Percentiles rank a stretch among this genome's conserved stretches.
Conservation (phyloP, 1,140 invertebrate genomes). For the Aphelinus certus region DNA sequence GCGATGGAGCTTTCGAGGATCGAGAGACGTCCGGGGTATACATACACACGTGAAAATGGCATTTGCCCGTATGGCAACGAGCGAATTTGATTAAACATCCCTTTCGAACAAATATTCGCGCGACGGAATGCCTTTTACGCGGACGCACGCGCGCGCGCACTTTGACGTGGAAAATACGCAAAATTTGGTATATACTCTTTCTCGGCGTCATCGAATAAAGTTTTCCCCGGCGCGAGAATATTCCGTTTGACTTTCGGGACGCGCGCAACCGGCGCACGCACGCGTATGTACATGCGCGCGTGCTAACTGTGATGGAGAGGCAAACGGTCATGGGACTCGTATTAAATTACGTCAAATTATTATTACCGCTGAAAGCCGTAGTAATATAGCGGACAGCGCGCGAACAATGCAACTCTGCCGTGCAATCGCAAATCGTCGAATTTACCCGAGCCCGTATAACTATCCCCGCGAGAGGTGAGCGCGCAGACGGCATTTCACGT, state of each 20-base stretch:
- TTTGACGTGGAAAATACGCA: no score
- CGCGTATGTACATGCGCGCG: no score
- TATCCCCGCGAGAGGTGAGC: conserved; percentile 17
- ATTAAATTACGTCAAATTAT: conserved; percentile 29
- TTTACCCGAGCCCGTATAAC: conserved; percentile 22
- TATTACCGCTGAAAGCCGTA: conserved; percentile 1
- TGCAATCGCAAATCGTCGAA: conserved; percentile 28
- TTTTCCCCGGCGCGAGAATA: not conserved
- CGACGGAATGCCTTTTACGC: no score
- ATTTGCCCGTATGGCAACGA: no score
- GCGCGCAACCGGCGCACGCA: not conserved
- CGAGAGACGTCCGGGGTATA: no score
- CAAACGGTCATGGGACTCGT: not conserved
- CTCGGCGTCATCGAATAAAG: no score
- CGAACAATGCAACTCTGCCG: conserved; percentile 8
- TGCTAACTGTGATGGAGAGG: conserved; percentile 9
- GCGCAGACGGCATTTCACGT: not conserved
- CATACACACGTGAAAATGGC: no score
- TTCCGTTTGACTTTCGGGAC: not conserved
- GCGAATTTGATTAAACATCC: no score
- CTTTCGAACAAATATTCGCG: no score
- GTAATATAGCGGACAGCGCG: conserved; percentile 9
- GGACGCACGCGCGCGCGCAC: no score
- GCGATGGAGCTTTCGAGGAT: no score
- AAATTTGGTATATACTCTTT: no score